A percentile compares a stretch with the other conserved stretches of the same genome.
Evolutionary conservation across 2,113 vertebrate species (phyloP).

Genomic region (Platichthys flesus): DNA sequence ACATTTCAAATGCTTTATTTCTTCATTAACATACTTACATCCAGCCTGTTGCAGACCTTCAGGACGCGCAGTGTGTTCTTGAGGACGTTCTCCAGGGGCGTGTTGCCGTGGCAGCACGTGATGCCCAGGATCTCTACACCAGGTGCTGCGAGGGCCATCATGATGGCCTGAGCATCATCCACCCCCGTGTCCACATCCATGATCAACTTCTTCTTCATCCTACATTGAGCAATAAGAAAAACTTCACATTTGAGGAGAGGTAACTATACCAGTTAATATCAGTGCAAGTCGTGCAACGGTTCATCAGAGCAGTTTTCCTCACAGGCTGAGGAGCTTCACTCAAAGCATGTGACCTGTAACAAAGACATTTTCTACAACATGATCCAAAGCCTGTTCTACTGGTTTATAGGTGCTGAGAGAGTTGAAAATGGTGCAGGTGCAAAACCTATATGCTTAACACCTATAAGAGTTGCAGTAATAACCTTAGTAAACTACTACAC

Average conservation of each 20-base stretch:
- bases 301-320: too few species aligned
- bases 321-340: too few species aligned
- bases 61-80: constrained; percentile 81
- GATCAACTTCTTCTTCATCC: constrained; percentile 73
- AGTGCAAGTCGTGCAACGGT: too few species aligned
- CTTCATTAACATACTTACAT: constrained; percentile 54
- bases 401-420: background rate
- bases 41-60: constrained; percentile 68
- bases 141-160: constrained; percentile 74
- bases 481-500: background rate
- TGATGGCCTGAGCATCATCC: constrained; percentile 80
- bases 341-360: too few species aligned
- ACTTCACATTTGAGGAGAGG: background rate
- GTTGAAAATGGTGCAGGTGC: background rate
- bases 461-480: background rate
- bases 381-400: background rate
- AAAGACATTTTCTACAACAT: too few species aligned
- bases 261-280: background rate
- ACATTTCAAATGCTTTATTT: background rate
- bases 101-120: constrained; percentile 81
- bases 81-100: constrained; percentile 73
- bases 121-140: constrained; percentile 77
- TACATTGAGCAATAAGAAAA: background rate
- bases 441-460: too few species aligned
- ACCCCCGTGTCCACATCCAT: constrained; percentile 81